phyloP scores from a whole-genome alignment of 2,888 invertebrate genomes.

The Calephelis perditalis region DNA sequence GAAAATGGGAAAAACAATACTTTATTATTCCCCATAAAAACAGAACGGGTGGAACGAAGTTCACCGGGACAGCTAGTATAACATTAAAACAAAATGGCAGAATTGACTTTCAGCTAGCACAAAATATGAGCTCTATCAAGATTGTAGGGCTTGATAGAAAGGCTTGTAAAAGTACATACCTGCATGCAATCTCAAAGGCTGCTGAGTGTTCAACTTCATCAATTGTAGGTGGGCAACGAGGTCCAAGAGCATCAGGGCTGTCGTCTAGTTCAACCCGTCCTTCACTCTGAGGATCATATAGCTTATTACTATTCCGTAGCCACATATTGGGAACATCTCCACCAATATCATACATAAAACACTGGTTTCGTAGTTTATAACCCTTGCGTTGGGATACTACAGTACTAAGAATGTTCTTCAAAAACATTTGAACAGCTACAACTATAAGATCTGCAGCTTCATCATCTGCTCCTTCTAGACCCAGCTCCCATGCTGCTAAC shows the following conservation, averaged over 20 bases:
- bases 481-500: slow-evolving; percentile 93
- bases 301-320: slow-evolving; percentile 83
- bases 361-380: slow-evolving; percentile 84
- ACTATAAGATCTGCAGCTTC: slow-evolving; percentile 90
- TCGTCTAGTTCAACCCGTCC: slow-evolving; percentile 78
- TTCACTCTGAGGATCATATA: slow-evolving; percentile 80
- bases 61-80: too few species aligned
- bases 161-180: slow-evolving; percentile 38
- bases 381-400: slow-evolving; percentile 90
- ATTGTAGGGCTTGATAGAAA: too few species aligned
- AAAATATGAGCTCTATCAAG: too few species aligned
- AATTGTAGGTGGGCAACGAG: slow-evolving; percentile 82
- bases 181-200: slow-evolving; percentile 85
- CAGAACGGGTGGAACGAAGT: too few species aligned
- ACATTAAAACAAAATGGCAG: too few species aligned
- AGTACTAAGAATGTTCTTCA: slow-evolving; percentile 89
- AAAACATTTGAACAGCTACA: slow-evolving; percentile 85
- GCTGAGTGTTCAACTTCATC: slow-evolving; percentile 87
- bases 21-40: too few species aligned
- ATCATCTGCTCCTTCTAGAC: slow-evolving; percentile 90
- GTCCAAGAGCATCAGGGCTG: slow-evolving; percentile 80
- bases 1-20: too few species aligned
- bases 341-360: slow-evolving; percentile 89
- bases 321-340: slow-evolving; percentile 88
- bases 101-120: too few species aligned